These are phyloP conservation scores for Bubo scandiacus DNA, from an alignment of 2,113 vertebrate genomes.

Conservation along the genomic window DNA sequence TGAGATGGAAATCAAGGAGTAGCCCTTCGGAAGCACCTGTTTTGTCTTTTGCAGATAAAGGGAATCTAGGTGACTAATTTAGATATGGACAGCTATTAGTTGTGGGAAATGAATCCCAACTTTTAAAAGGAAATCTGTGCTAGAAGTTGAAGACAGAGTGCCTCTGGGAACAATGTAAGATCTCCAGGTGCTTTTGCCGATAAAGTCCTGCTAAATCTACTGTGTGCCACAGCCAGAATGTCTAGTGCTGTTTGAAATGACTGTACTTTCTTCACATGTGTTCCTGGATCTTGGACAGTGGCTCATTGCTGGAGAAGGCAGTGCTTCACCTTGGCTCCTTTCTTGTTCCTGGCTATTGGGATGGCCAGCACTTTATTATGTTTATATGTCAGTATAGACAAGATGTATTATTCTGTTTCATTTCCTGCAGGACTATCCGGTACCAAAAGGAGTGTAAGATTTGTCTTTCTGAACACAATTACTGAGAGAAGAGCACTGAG, in stretches of 20 bases:
- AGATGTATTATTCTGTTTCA: not conserved
- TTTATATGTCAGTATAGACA: not conserved
- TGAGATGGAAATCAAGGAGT: not conserved
- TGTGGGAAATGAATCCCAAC: not conserved
- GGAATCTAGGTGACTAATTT: not conserved
- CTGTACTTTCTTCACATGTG: not conserved
- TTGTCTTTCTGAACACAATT: not conserved
- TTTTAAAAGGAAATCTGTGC: not conserved
- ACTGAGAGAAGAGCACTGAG: not conserved
- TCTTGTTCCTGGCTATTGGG: not conserved
- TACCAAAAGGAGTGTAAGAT: not conserved
- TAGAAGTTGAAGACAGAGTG: not conserved
- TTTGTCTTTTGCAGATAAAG: not conserved
- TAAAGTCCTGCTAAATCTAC: not conserved
- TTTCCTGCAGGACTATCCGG: not conserved
- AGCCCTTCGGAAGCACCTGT: not conserved
- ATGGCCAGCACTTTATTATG: not conserved
- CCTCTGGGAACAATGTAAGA: not conserved
- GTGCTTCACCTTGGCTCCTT: not conserved
- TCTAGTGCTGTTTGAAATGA: not conserved
- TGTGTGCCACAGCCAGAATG: rapidly evolving
- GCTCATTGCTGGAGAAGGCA: not conserved
- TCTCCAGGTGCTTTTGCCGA: not conserved
- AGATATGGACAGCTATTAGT: not conserved
- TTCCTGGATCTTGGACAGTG: not conserved